phyloP scores from a whole-genome alignment of 2,888 invertebrate species.

The Oscheius myriophilus region DNA sequence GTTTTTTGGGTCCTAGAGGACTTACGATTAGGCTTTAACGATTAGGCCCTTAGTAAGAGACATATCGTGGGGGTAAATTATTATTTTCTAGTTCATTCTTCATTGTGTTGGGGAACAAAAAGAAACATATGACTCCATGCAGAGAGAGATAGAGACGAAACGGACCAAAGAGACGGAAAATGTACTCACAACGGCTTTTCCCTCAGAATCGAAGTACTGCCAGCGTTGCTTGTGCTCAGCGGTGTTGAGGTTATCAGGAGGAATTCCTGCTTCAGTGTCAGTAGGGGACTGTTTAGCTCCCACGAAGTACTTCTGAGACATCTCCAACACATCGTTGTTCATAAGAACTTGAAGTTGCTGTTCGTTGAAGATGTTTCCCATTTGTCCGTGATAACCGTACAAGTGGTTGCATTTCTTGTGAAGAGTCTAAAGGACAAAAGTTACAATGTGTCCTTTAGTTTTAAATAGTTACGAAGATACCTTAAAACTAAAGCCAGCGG shows the following conservation, averaged over 20 bases:
- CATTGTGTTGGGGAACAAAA: too few relatives aligned
- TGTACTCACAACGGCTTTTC: neutral
- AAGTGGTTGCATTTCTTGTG: conserved; percentile 29
- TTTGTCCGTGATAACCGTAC: conserved; percentile 18
- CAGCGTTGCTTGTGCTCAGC: conserved; percentile 6
- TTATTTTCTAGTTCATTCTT: too few relatives aligned
- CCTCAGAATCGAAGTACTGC: conserved; percentile 13
- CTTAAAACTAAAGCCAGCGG: too few relatives aligned
- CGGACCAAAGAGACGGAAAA: too few relatives aligned
- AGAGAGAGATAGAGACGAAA: too few relatives aligned
- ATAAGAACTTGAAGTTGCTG: conserved; percentile 22
- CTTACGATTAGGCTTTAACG: too few relatives aligned
- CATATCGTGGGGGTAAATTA: too few relatives aligned
- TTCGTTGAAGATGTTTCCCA: conserved; percentile 24
- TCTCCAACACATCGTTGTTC: conserved; percentile 14
- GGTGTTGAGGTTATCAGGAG: neutral
- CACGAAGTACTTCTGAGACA: conserved; percentile 20
- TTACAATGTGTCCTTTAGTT: neutral
- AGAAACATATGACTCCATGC: too few relatives aligned
- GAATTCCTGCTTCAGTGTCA: conserved; percentile 2
- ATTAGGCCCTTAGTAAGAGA: too few relatives aligned
- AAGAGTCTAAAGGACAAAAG: conserved; percentile 8
- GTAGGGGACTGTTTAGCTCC: conserved; percentile 21
- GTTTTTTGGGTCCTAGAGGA: too few relatives aligned
- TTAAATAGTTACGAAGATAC: too few relatives aligned